Conservation (phyloP, 2,113 vertebrate species). For the Ictalurus furcatus region DNA sequence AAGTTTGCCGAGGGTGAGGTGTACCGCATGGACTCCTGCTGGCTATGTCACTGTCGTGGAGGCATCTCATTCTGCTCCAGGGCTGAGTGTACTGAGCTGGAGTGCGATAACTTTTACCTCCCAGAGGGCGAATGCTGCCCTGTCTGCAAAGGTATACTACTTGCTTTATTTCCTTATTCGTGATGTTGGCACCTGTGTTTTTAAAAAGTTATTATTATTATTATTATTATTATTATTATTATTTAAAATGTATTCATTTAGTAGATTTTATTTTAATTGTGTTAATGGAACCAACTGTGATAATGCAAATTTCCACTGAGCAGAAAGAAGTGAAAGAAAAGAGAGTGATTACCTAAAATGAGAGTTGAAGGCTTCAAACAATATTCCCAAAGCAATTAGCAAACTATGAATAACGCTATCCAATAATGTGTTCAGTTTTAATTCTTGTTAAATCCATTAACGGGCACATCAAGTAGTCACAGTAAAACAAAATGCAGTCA, state of each 20-base stretch:
- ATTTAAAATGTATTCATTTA: too few species aligned
- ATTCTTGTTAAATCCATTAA: not conserved
- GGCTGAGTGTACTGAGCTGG: conserved; percentile 74
- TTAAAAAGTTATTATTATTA: too few species aligned
- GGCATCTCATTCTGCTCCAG: conserved; percentile 82
- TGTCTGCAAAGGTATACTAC: conserved; percentile 73
- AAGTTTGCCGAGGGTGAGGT: conserved; percentile 75
- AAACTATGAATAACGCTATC: too few species aligned
- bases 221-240: too few species aligned
- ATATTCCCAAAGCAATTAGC: not conserved
- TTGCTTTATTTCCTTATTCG: too few species aligned
- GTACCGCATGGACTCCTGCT: conserved; percentile 79
- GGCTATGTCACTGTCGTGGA: conserved; percentile 78
- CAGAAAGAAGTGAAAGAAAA: not conserved
- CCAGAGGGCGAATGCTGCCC: conserved; percentile 81
- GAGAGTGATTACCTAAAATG: not conserved
- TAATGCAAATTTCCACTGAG: not conserved
- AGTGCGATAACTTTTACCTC: conserved; percentile 79
- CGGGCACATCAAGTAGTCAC: not conserved
- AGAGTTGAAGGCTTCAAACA: conserved; percentile 4
- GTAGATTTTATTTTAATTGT: not conserved
- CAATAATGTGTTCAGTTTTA: not conserved
- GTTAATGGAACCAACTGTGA: not conserved
- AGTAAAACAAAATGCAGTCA: not conserved
- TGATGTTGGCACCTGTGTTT: too few species aligned